These are phyloP conservation scores for Oncorhynchus keta DNA, from an alignment of 2,113 vertebrate species.

Conservation along the genomic window DNA sequence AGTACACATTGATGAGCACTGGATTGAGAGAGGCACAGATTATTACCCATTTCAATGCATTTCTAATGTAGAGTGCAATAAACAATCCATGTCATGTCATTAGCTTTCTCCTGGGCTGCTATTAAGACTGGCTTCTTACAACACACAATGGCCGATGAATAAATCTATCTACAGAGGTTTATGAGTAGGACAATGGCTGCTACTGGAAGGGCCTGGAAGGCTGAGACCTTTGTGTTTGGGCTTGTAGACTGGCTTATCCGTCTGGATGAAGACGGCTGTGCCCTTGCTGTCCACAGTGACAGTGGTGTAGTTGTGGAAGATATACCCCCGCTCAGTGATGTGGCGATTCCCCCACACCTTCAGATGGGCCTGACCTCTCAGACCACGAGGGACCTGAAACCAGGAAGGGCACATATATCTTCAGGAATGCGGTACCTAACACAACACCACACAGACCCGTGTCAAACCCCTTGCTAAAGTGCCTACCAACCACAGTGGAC, in stretches of 20 bases:
- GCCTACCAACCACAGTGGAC: conserved; percentile 30
- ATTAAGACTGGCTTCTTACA: too few relatives aligned
- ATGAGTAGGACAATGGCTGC: too few relatives aligned
- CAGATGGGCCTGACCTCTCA: conserved; percentile 86
- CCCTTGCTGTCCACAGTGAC: conserved; percentile 90
- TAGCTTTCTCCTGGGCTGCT: neutral
- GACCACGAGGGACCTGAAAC: conserved; percentile 81
- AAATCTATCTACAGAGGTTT: neutral
- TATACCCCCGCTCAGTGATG: conserved; percentile 77
- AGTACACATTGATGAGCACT: conserved; percentile 89
- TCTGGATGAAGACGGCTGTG: conserved; percentile 89
- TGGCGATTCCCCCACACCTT: conserved; percentile 88
- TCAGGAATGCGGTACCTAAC: neutral
- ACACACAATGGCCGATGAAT: neutral
- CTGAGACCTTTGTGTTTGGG: conserved; percentile 86
- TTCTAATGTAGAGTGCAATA: neutral
- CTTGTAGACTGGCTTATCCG: conserved; percentile 90
- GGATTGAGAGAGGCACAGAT: conserved; percentile 19
- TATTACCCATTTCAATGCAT: neutral
- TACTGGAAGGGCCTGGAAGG: neutral
- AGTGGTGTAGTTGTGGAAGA: conserved; percentile 91
- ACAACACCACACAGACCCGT: neutral
- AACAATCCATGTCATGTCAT: neutral
- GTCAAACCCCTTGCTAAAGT: neutral
- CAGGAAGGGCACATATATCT: neutral